Conservation (phyloP, 2,113 vertebrate species). For the Chamaetylas fuelleborni region DNA sequence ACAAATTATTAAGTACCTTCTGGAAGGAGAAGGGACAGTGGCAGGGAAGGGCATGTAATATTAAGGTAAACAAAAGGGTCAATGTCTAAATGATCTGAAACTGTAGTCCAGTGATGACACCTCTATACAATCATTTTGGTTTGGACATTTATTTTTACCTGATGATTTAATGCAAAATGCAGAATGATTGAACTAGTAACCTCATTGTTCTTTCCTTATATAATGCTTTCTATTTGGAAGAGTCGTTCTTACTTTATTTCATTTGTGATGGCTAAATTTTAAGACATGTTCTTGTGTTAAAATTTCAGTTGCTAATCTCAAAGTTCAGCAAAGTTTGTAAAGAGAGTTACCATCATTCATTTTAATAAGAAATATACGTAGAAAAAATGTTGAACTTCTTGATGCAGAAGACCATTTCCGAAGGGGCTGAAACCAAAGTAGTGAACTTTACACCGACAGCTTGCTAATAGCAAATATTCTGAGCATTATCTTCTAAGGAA, state of each 20-base stretch:
- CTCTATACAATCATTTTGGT: neutral
- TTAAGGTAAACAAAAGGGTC: neutral
- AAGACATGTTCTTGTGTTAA: neutral
- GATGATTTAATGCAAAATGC: neutral
- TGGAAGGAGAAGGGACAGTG: neutral
- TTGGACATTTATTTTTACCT: neutral
- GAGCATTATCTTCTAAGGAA: neutral
- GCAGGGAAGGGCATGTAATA: neutral
- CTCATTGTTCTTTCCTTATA: neutral
- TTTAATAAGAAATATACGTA: neutral
- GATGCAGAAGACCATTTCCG: neutral
- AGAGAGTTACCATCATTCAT: neutral
- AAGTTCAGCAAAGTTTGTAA: neutral
- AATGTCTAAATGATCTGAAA: neutral
- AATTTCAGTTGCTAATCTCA: neutral
- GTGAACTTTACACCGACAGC: neutral
- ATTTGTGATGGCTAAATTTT: neutral
- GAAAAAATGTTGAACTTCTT: neutral
- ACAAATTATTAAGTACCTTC: neutral
- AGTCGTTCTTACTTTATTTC: neutral
- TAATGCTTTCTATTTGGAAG: neutral
- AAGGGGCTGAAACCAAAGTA: neutral
- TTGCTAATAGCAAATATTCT: neutral
- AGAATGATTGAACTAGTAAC: neutral
- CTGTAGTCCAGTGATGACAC: neutral